Evolutionary conservation across 2,888 invertebrate genomes (phyloP), one percentile per base, ranked within the genome.

Genomic region (Chrysodeixis includens): DNA sequence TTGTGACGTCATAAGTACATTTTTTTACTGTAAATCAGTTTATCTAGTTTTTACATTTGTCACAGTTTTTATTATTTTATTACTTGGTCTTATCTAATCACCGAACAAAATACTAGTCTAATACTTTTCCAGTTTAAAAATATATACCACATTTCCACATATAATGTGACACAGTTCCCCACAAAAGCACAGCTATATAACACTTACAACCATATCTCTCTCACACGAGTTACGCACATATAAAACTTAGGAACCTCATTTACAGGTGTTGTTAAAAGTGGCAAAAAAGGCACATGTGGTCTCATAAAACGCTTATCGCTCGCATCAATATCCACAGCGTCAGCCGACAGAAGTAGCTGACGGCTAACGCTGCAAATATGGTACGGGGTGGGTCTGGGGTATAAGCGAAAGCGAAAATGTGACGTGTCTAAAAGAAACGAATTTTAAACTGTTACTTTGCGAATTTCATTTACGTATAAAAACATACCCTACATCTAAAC

Each of bases 281-380:
- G 69, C 46, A 49, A 49, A 49, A 49, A 49, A 20, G 67, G 65
- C 76, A 69, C 82, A 79, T 79, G 77, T 82, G 82, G 79, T 53
- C 71, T 69, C 76, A 81, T 86, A 85, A 86, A 87, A 82, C 83
- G 85, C 81, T 86, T 84, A 86, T 83, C 84, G 81, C 80, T 83
- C 82, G 81, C 86, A 85, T 87, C 87, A 83, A 82, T 82, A 85
- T 84, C 83, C 84, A 76, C 80, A 55, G 70, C 79, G 74, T 81
- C 82, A 83, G 83, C 79, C 61, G 40, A 40, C 49, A 67, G 59
- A 32, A 72, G 76, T 74, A 60, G 69, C 66, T 65, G 60, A 65
- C 62, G 69, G 76, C 76, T 69, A 57, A 68, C 69, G 74, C 59
- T 55, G 72, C 55, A 69, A 67, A 66, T 58, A 22, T 46, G 51